These are phyloP conservation scores for Lithobates pipiens DNA, from an alignment of 2,797 vertebrate species.

Conservation along the genomic window DNA sequence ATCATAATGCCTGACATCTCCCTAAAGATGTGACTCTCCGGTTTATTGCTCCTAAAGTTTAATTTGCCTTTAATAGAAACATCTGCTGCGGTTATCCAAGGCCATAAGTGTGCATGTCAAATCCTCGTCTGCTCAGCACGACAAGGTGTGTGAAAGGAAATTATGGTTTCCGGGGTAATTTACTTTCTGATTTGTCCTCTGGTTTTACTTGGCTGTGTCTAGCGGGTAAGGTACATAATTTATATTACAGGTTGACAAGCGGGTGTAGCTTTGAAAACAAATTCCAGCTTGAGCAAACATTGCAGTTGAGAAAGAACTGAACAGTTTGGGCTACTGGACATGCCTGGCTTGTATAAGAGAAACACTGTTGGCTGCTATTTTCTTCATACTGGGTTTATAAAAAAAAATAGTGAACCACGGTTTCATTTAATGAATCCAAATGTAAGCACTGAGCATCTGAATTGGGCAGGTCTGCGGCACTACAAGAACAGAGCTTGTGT, in stretches of 20 bases:
- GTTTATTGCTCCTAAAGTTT: not conserved
- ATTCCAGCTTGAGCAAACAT: constrained; percentile 24
- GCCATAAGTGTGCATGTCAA: not conserved
- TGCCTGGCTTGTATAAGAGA: not conserved
- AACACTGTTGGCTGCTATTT: not conserved
- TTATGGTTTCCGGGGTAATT: not conserved
- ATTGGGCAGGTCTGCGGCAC: not conserved
- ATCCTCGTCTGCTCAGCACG: not conserved
- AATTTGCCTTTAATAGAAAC: not conserved
- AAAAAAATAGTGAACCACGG: not conserved
- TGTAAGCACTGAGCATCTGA: not conserved
- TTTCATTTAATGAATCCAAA: constrained; percentile 21
- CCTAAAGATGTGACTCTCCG: not conserved
- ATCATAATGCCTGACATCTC: no score
- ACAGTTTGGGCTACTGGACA: not conserved
- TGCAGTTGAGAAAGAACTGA: constrained; percentile 2
- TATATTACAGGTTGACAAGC: constrained; percentile 16
- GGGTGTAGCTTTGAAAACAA: constrained; percentile 7
- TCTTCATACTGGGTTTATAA: not conserved
- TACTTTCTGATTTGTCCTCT: constrained; percentile 15
- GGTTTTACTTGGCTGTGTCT: constrained; percentile 10
- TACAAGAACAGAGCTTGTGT: not conserved
- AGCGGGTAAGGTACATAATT: not conserved
- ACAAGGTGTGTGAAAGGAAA: not conserved
- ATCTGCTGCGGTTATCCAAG: not conserved